These are phyloP conservation scores for Aphidoletes aphidimyza DNA, from an alignment of 2,888 invertebrate genomes.

Conservation along the genomic window DNA sequence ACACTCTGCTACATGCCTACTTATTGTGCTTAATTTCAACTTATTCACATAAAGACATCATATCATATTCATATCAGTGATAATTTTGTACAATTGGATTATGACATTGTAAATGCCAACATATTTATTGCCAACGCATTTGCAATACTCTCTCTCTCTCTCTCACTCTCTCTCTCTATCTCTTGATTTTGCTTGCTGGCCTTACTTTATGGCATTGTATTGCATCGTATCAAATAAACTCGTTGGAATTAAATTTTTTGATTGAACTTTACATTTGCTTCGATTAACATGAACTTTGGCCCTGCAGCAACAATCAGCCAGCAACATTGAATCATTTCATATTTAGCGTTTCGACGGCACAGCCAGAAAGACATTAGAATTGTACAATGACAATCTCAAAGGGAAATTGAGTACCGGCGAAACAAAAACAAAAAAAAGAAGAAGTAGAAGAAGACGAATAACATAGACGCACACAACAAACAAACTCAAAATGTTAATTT, in stretches of 20 bases:
- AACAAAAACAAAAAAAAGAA: too few relatives aligned
- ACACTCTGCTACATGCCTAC: neutral
- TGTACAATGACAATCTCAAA: constrained; percentile 17
- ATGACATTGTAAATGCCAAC: constrained; percentile 46
- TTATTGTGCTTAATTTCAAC: constrained; percentile 36
- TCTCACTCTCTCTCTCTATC: too few relatives aligned
- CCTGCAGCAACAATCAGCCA: too few relatives aligned
- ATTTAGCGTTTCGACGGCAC: too few relatives aligned
- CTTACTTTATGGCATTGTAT: too few relatives aligned
- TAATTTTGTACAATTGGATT: constrained; percentile 49
- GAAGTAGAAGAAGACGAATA: too few relatives aligned
- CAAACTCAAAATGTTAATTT: constrained; percentile 16
- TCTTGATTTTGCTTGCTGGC: too few relatives aligned
- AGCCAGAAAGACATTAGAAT: neutral
- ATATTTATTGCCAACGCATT: constrained; percentile 41
- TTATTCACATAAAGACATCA: constrained; percentile 41
- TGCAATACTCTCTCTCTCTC: too few relatives aligned
- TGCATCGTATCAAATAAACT: neutral
- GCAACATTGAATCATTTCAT: too few relatives aligned
- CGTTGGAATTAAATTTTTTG: neutral
- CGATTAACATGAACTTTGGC: too few relatives aligned
- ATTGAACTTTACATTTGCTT: neutral
- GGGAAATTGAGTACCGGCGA: constrained; percentile 4
- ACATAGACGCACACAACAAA: too few relatives aligned
- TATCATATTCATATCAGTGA: constrained; percentile 44